Percentiles rank a stretch among this genome's conserved stretches.
Conservation (phyloP, 1,140 invertebrate genomes). For the Holotrichia oblita region DNA sequence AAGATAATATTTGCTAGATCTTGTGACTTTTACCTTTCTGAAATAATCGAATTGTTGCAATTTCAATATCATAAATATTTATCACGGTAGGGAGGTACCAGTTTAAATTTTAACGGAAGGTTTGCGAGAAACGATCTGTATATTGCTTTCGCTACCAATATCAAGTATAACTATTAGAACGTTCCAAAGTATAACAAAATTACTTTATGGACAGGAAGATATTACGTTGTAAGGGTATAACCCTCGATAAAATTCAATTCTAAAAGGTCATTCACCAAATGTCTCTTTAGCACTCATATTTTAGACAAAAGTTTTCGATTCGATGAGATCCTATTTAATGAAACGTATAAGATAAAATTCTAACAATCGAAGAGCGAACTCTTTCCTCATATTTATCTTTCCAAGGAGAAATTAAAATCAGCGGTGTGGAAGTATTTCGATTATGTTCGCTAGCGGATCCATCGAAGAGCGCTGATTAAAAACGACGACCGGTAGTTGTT, state of each 20-base stretch:
- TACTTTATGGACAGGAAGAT: not conserved
- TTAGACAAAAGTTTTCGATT: not conserved
- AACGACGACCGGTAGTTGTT: not conserved
- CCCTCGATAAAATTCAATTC: not conserved
- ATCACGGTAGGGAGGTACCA: too few species aligned
- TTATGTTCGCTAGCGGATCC: slow-evolving; percentile 8
- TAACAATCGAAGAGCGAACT: slow-evolving; percentile 14
- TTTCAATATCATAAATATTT: too few species aligned
- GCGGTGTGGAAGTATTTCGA: slow-evolving; percentile 20
- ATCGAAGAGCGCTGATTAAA: slow-evolving; percentile 13
- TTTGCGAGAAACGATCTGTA: too few species aligned
- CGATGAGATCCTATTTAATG: slow-evolving; percentile 13
- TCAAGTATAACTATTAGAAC: not conserved
- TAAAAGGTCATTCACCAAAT: slow-evolving; percentile 5
- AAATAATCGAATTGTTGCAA: too few species aligned
- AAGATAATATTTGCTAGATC: too few species aligned
- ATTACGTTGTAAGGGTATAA: not conserved
- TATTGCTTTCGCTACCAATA: not conserved
- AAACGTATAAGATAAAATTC: slow-evolving; percentile 31
- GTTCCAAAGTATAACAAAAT: not conserved
- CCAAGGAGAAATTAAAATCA: slow-evolving; percentile 14
- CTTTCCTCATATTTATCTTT: not conserved
- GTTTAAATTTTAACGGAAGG: too few species aligned
- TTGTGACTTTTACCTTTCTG: too few species aligned
- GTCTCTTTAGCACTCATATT: slow-evolving; percentile 17